Base-by-base conservation (phyloP, 1,140 invertebrate genomes). In the Parasteatoda tepidariorum region DNA sequence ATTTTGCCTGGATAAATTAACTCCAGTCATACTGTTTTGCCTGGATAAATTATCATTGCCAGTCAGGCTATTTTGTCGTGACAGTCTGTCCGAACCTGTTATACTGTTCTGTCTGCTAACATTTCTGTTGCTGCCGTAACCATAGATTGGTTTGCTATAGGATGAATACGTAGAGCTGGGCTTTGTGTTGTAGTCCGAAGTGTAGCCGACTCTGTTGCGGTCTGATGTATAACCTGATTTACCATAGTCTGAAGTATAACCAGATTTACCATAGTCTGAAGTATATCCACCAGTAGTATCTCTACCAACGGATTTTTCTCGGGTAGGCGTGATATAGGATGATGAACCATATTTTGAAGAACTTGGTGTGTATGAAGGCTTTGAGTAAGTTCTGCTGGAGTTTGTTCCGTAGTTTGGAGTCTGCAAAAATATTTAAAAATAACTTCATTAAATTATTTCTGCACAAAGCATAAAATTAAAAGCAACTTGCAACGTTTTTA, bases 201-300 rank as follows among this genome's bases (percentile, higher is more conserved):
- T 73, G 38, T 84, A 84, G 0, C 84, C 82, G 5, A 59, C 59
- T 28, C 71, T 34, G 62, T 41, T 83, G 1, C 70, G 30, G 48
- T 74, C 83, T 11, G 85, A 84, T 9, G 73, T 22, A 62, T 84
- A 84, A 5, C 83, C 83, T 4, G 82, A 84, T 22, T 75, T 70
- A 18, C 85, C 75, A 41, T 85, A 85, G 62, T 85, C 85, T 3
- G 85, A 85, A 0, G 74, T 67, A 38, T 85, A 85, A 13, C 84
- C 82, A 0, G 85, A 66, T 73, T 84, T 75, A 0, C 85, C 84
- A 38, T 85, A 84, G 41, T 85, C 85, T 1, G 84, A 84, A 18
- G 78, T 83, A 41, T 86, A 83, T 24, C 85, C 85, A 24, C 15
- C 55, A 6, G 24, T 68, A 22, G 61, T 18, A 26, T 2, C 18